Evolutionary conservation across 2,113 vertebrate species (phyloP), one percentile per base, ranked within the genome.

Genomic region (Nothoprocta perdicaria): DNA sequence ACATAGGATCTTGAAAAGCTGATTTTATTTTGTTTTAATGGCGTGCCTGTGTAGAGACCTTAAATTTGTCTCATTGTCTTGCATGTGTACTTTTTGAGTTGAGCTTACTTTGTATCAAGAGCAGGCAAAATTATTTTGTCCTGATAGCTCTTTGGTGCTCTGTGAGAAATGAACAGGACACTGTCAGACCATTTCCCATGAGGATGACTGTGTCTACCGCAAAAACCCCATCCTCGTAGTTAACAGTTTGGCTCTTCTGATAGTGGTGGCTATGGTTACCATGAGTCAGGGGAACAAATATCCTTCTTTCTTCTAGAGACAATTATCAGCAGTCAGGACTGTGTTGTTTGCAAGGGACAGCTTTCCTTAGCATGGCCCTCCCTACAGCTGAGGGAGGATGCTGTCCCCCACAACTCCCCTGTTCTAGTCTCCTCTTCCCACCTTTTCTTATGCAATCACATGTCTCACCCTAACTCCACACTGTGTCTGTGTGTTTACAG

Each of bases 201-300:
- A 92, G 82, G 69, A 93, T 93, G 83, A 93, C 48, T 81, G 65
- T 89, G 82, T 87, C 80, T 88, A 68, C 95, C 95, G 0, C 92
- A 93, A 93, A 96, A 96, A 58, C 89, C 94, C 48, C 61, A 58
- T 91, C 48, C 72, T 93, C 68, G 3, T 14, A 75, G 67, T 3
- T 85, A 68, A 80, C 82, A 31, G 1, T 83, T 85, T 93, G 89
- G 48, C 40, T 81, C 12, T 72, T 80, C 83, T 89, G 94, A 92
- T 94, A 96, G 43, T 33, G 58, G 82, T 91, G 73, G 45, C 85
- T 75, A 93, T 91, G 85, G 92, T 95, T 92, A 95, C 95, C 84
- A n/a, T 88, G 89, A 91, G 69, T 93, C 89, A 86, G 80, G 60
- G 52, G 10, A 85, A 33, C 41, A 78, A 79, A 88, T 41, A 46